Conservation (phyloP, 2,113 vertebrate species). For the Parus major region DNA sequence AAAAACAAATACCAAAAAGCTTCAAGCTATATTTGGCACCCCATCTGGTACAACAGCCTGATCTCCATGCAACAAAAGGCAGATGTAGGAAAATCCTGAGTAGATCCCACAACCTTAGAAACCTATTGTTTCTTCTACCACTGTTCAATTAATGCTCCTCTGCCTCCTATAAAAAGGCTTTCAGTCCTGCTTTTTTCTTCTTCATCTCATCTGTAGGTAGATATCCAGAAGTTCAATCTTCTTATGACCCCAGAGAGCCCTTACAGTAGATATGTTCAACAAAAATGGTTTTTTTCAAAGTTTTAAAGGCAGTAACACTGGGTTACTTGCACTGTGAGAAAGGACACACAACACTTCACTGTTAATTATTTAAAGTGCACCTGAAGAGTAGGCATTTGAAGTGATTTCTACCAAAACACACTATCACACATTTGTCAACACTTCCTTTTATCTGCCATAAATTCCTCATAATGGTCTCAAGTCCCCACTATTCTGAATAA, state of each 20-base stretch:
- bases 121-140: background rate
- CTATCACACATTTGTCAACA: background rate
- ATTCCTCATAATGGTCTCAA: background rate
- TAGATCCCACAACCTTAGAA: background rate
- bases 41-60: background rate
- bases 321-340: background rate
- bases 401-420: background rate
- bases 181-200: background rate
- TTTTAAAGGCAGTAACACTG: background rate
- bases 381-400: background rate
- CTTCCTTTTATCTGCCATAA: background rate
- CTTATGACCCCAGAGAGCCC: background rate
- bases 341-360: fast-evolving
- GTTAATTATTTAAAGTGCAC: background rate
- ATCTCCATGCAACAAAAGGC: background rate
- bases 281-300: background rate
- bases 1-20: background rate
- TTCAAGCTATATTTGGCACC: background rate
- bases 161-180: background rate
- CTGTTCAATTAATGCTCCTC: background rate
- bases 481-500: background rate
- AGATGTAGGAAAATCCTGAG: background rate
- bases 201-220: background rate
- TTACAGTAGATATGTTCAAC: background rate
- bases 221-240: background rate